phyloP scores from a whole-genome alignment of 2,888 invertebrate species.

The Melieria picta region DNA sequence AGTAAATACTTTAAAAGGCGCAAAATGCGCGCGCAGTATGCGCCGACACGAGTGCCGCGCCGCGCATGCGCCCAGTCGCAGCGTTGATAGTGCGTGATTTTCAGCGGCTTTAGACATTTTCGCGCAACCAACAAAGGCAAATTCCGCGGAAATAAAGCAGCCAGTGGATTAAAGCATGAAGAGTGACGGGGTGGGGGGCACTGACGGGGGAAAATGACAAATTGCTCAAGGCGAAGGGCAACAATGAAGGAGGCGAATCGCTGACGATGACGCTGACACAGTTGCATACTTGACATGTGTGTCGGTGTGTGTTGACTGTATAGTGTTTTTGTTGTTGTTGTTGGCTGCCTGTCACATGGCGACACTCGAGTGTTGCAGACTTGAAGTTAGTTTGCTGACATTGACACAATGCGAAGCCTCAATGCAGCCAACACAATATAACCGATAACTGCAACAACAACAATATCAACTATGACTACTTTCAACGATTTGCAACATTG shows the following conservation, averaged over 20 bases:
- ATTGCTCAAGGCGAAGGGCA: neutral
- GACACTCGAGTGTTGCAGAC: conserved; percentile 4
- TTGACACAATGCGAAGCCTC: conserved; percentile 15
- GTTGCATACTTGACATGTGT: too few relatives aligned
- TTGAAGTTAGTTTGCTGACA: conserved; percentile 10
- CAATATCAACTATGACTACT: too few relatives aligned
- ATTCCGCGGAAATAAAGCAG: neutral
- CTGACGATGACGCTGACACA: too few relatives aligned
- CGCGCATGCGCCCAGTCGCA: neutral
- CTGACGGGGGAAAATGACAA: conserved; percentile 3
- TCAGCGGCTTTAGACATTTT: conserved; percentile 6
- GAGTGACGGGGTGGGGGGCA: conserved; percentile 1
- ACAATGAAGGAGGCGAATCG: neutral
- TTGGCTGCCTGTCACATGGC: conserved; percentile 21
- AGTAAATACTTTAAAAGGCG: neutral
- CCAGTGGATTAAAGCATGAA: neutral
- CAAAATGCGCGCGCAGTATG: neutral
- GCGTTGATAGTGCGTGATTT: neutral
- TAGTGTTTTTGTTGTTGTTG: neutral
- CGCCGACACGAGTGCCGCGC: conserved; percentile 1
- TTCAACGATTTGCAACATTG: too few relatives aligned
- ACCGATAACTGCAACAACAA: too few relatives aligned
- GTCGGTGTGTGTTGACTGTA: neutral
- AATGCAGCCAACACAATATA: too few relatives aligned
- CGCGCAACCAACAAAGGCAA: conserved; percentile 15